A percentile compares a stretch with the other conserved stretches of the same genome.
These are phyloP conservation scores for Andinoacara biseriatus DNA, from an alignment of 2,113 vertebrate species.

Conservation along the genomic window DNA sequence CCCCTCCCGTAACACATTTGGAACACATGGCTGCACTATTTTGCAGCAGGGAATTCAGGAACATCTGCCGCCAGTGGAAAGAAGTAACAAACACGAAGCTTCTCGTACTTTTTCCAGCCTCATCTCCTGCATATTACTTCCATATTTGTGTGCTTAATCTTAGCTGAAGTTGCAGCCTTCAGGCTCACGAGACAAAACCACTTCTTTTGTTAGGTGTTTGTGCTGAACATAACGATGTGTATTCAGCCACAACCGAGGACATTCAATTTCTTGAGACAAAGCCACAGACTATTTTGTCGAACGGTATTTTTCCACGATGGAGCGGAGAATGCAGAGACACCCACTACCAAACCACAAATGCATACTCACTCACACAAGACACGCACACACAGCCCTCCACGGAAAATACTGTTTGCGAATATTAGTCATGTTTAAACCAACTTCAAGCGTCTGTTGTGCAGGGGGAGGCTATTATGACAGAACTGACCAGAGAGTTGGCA, in stretches of 20 bases:
- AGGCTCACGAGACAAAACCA: conserved; percentile 8
- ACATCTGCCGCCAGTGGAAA: conserved; percentile 42
- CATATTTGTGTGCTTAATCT: conserved; percentile 28
- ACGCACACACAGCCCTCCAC: conserved; percentile 6
- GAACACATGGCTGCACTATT: conserved; percentile 53
- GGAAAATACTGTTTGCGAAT: conserved; percentile 55
- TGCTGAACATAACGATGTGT: conserved; percentile 27
- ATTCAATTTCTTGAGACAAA: conserved; percentile 23
- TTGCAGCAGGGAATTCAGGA: conserved; percentile 33
- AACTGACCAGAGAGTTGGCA: conserved; percentile 46
- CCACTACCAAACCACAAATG: conserved; percentile 25
- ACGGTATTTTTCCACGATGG: conserved; percentile 34
- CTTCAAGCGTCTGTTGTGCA: conserved; percentile 11
- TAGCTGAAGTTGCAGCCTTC: conserved; percentile 12
- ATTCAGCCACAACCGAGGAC: conserved; percentile 15
- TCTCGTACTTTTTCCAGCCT: conserved; percentile 27
- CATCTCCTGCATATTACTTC: conserved; percentile 27
- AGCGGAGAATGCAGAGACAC: conserved; percentile 26
- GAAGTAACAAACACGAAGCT: conserved; percentile 24
- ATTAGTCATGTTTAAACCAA: conserved; percentile 59
- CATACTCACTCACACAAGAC: not conserved
- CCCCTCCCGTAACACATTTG: conserved; percentile 34
- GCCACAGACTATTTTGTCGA: conserved; percentile 39
- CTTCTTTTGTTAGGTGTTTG: conserved; percentile 40
- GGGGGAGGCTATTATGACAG: conserved; percentile 37